Evolutionary conservation across 2,888 invertebrate genomes (phyloP), one percentile per base, ranked within the genome.

Genomic region (Lottia scabra): DNA sequence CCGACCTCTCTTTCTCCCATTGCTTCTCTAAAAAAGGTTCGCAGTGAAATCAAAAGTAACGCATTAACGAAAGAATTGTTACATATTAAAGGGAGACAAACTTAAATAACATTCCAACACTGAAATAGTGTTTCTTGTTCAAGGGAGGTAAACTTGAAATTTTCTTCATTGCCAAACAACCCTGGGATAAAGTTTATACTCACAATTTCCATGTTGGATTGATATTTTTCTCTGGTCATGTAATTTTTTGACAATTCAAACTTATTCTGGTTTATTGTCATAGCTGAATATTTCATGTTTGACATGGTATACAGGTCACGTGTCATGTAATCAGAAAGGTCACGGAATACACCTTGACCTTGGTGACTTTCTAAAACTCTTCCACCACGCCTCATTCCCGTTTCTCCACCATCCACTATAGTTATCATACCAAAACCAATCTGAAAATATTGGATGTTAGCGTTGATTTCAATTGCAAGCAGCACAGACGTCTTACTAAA

Each of bases 331-430:
- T 62, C 38, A 5, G 27, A 23, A 5, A 68, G 56, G 13, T 48
- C 56, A 16, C 43, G 48, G 56, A 56, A 68, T 30, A 68, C 38
- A 16, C 68, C 68, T n/a, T 68, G 68, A 38, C 68, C 68, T 38
- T 68, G 68, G 19, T 62, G 62, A 4, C 56, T 68, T 16, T 27
- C 48, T 56, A 56, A 46, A 6, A 68, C 68, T 38, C 68, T 48
- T n/a, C 68, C 68, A 5, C 38, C 68, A 6, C 48, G 46, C 16
- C 68, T 68, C 38, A 62, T 19, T 15, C 30, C 56, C 13, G 56
- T 68, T 30, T 68, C 68, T 30, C 68, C 56, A 19, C 56, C 27
- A 56, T 68, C 68, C 13, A 68, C 68, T n/a, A 68, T 62, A 2
- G 15, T 16, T 16, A 19, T 56, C 23, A 62, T 43, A n/a, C 38